Base-by-base conservation (phyloP, 92 coral and sea anemone species). In the Chrysogorgia sp. region DNA sequence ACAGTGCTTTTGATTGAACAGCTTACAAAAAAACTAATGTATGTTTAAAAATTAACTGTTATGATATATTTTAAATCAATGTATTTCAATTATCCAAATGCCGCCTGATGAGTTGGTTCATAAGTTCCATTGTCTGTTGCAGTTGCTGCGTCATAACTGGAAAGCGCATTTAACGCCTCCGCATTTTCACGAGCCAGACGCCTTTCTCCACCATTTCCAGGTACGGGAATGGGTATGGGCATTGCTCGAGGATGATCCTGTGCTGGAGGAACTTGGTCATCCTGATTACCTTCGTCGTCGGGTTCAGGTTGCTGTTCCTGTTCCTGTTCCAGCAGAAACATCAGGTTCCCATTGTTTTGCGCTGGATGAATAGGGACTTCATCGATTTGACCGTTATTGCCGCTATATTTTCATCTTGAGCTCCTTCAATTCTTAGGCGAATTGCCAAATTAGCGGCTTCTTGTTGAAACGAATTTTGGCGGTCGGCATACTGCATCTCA, bases 171-270 rank as follows among this genome's bases (percentile, higher is more conserved):
- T 60, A 63, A 21, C 3, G 69, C 69, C 12, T 63, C 69, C 2
- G 69, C 43, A 63, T 63, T 63, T 63, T 63, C 69, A 31, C 69
- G 45, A 10, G 69, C 47, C 8, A 63, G 48, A 5, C 69, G 69
- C 23, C 69, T 63, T 12, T 43, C 45, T 9, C 7, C 69, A 28
- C 34, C 22, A 2, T 1, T 9, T 9, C 7, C 17, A 19, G 69
- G 48, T 12, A 63, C 69, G 6, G 69, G 69, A 63, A 63, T 32
- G 17, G 45, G 43, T 37, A n/a, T n/a, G n/a, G n/a, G n/a, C n/a
- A n/a, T n/a, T n/a, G n/a, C n/a, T n/a, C n/a, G n/a, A n/a, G n/a
- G n/a, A n/a, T n/a, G n/a, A n/a, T n/a, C n/a, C n/a, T 37, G 43
- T 37, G 43, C 43, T 12, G 5, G 43, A 5, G 43, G 43, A 37